phyloP scores from a whole-genome alignment of 1,140 invertebrate species.

The Hylyphantes graminicola region DNA sequence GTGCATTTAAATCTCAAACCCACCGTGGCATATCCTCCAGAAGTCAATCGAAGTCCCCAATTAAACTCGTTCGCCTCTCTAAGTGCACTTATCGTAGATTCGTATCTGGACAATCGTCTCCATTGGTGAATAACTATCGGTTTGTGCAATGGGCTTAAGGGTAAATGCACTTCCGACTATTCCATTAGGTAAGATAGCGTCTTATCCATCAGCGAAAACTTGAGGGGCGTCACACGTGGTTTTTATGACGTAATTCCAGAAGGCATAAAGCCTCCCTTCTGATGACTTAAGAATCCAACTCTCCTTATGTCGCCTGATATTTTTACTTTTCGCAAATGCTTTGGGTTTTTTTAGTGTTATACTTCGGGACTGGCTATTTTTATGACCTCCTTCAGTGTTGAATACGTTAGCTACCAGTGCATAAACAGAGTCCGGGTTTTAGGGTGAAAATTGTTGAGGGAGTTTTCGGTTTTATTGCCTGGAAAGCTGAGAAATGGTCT shows the following conservation, averaged over 20 bases:
- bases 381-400: conserved; percentile 32
- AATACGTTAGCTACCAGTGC: conserved; percentile 42
- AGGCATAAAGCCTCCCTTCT: conserved; percentile 59
- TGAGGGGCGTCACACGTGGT: conserved; percentile 60
- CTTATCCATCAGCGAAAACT: conserved; percentile 60
- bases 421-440: conserved; percentile 53
- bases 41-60: no score
- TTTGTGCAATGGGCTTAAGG: conserved; percentile 36
- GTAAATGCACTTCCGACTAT: conserved; percentile 50
- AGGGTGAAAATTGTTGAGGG: conserved; percentile 46
- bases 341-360: conserved; percentile 58
- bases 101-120: conserved; percentile 28
- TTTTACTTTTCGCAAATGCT: conserved; percentile 56
- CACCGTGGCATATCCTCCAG: no score
- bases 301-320: conserved; percentile 55
- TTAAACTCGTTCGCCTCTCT: no score
- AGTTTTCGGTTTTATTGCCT: conserved; percentile 38
- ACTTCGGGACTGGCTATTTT: conserved; percentile 36
- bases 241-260: conserved; percentile 60
- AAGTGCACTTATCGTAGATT: no score
- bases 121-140: conserved; percentile 45
- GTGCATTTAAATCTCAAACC: no score
- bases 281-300: conserved; percentile 57
- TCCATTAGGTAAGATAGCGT: conserved; percentile 59
- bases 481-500: conserved; percentile 17